Conservation (phyloP, 1,140 invertebrate species). For the Neelides sp. region DNA sequence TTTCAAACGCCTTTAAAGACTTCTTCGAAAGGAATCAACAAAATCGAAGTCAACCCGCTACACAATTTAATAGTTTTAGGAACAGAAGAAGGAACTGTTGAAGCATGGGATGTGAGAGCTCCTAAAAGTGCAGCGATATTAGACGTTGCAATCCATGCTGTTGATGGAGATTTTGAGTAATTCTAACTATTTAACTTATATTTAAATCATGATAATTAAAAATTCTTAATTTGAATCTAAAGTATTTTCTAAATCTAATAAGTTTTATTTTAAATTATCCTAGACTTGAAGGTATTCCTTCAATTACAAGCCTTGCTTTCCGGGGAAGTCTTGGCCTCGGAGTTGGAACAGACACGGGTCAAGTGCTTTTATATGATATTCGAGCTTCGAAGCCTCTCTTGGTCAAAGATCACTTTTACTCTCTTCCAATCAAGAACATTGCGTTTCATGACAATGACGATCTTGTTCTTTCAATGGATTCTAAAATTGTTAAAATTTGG, state of each 20-base stretch:
- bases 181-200: constrained; percentile 28
- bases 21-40: constrained; percentile 64
- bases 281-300: constrained; percentile 53
- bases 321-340: constrained; percentile 71
- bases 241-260: background rate
- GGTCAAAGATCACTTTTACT: constrained; percentile 91
- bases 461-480: constrained; percentile 82
- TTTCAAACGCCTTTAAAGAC: constrained; percentile 74
- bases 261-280: constrained; percentile 24
- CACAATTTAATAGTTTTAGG: constrained; percentile 80
- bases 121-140: constrained; percentile 61
- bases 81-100: constrained; percentile 80
- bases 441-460: constrained; percentile 70
- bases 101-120: constrained; percentile 87
- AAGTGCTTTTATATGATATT: constrained; percentile 89
- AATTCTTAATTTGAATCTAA: background rate
- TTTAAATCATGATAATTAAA: constrained; percentile 15
- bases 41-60: constrained; percentile 71
- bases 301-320: constrained; percentile 65
- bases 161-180: constrained; percentile 47
- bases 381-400: constrained; percentile 74
- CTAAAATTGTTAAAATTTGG: constrained; percentile 88
- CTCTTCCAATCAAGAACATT: constrained; percentile 76
- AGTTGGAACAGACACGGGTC: constrained; percentile 84
- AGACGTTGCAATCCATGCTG: constrained; percentile 67